Evolutionary conservation across 2,797 vertebrate species (phyloP).

Genomic region (Momotus momota): DNA sequence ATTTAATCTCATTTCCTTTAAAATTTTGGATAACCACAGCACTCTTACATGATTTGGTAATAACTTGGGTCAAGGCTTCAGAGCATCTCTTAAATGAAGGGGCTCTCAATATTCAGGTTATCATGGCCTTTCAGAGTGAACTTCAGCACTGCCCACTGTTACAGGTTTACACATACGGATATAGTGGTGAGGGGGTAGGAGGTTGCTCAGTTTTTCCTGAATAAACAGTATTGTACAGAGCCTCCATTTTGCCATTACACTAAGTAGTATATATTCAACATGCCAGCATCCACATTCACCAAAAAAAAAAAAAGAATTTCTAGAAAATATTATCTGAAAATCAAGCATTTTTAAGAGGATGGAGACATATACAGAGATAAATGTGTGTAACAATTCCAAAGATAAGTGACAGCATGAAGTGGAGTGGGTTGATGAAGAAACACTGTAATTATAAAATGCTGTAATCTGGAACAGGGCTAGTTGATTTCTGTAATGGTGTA

Average conservation of each 20-base stretch:
- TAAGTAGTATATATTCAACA: neutral
- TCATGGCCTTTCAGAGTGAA: neutral
- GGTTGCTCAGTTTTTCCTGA: neutral
- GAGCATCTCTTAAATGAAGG: neutral
- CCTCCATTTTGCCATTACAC: neutral
- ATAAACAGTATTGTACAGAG: neutral
- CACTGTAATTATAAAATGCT: constrained; percentile 36
- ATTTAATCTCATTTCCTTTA: neutral
- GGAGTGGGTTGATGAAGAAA: constrained; percentile 31
- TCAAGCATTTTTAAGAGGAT: neutral
- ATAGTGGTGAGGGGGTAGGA: neutral
- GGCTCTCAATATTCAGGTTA: neutral
- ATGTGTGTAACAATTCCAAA: neutral
- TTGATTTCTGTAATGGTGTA: constrained; percentile 40
- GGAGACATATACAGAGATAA: neutral
- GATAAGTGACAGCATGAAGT: constrained; percentile 17
- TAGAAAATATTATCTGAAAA: neutral
- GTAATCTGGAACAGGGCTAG: constrained; percentile 30
- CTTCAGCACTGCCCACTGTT: neutral
- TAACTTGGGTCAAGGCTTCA: neutral
- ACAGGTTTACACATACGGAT: neutral
- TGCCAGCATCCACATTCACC: neutral
- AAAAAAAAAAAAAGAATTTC: neutral
- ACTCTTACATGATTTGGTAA: neutral
- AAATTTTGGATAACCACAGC: neutral